Evolutionary conservation across 2,113 vertebrate genomes (phyloP).

Genomic region (Pedetes capensis): DNA sequence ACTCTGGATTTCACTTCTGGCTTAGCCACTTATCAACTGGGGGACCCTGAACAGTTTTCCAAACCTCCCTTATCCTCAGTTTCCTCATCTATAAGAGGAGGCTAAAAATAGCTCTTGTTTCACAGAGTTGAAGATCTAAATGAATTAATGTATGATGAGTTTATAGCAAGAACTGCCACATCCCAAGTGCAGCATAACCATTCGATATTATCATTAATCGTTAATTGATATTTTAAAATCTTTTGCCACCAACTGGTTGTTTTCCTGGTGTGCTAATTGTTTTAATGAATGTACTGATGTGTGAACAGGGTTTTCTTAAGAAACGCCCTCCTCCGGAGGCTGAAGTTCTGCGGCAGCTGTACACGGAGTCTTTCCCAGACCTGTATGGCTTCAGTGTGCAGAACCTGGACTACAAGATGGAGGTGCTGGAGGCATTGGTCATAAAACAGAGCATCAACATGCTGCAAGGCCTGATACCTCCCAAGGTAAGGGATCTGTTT

Average conservation of each 20-base stretch:
- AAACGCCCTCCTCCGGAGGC: conserved; percentile 87
- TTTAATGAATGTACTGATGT: background rate
- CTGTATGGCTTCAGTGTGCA: conserved; percentile 90
- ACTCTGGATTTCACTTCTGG: background rate
- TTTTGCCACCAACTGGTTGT: background rate
- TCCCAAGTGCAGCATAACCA: background rate
- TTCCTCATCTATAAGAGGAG: background rate
- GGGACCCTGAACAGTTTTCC: background rate
- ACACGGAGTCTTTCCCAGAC: conserved; percentile 88
- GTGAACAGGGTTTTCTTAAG: conserved; percentile 91
- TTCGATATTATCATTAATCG: background rate
- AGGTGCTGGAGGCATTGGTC: conserved; percentile 94
- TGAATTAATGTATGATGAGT: background rate
- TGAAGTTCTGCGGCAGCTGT: conserved; percentile 88
- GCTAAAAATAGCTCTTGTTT: background rate
- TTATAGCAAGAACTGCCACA: background rate
- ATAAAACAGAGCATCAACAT: conserved; percentile 94
- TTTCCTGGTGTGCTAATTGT: background rate
- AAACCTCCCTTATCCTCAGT: background rate
- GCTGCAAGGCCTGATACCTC: conserved; percentile 93
- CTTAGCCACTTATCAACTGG: background rate
- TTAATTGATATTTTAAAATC: background rate
- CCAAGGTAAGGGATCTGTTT: conserved; percentile 83
- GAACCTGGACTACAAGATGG: conserved; percentile 90
- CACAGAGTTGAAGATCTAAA: background rate